Conservation (phyloP, 2,888 invertebrate genomes). For the Coremacera marginata region DNA sequence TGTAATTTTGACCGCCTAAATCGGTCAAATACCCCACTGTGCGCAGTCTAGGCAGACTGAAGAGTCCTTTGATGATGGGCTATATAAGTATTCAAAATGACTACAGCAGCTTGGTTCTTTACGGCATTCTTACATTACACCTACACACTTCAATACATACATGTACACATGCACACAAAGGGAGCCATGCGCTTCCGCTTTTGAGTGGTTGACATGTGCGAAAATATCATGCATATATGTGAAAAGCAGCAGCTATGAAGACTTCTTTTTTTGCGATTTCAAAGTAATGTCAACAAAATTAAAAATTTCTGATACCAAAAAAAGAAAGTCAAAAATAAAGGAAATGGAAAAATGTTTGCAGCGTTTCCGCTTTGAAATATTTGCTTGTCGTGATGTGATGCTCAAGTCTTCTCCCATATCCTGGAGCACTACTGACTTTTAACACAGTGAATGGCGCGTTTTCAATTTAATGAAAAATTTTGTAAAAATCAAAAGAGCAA, state of each 20-base stretch:
- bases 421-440: conserved; percentile 28
- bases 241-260: conserved; percentile 22
- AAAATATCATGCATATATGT: conserved; percentile 25
- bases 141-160: background rate
- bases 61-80: conserved; percentile 36
- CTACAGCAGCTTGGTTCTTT: background rate
- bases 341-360: background rate
- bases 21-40: no score
- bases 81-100: conserved; percentile 4
- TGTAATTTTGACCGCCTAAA: no score
- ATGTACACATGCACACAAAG: conserved; percentile 35
- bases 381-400: conserved; percentile 1
- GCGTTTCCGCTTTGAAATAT: background rate
- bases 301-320: conserved; percentile 37
- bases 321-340: background rate
- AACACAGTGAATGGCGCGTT: background rate
- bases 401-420: conserved; percentile 17
- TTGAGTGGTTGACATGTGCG: conserved; percentile 38
- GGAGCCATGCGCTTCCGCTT: conserved; percentile 36
- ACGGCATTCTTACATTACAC: background rate
- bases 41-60: conserved; percentile 11
- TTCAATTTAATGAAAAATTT: conserved; percentile 9
- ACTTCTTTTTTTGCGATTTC: conserved; percentile 39
- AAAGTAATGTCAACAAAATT: conserved; percentile 47
- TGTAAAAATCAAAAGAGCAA: background rate